Evolutionary conservation across 2,113 vertebrate species (phyloP).

Genomic region (Spilogale gracilis): DNA sequence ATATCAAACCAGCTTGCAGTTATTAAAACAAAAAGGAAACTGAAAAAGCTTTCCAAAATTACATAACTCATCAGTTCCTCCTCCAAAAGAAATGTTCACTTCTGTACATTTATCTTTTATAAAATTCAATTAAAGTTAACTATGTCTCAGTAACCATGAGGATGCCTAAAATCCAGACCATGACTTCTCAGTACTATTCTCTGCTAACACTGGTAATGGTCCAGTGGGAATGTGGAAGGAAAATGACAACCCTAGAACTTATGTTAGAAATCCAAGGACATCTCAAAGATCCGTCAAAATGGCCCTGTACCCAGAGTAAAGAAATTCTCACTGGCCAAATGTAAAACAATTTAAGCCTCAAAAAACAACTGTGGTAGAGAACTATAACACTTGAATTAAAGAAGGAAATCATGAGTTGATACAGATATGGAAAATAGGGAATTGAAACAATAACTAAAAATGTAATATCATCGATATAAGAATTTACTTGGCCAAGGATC

Average conservation of each 20-base stretch:
- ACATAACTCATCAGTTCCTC: neutral
- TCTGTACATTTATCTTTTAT: neutral
- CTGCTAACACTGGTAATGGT: neutral
- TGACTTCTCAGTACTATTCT: neutral
- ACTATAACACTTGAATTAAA: neutral
- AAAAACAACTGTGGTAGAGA: neutral
- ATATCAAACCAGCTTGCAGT: neutral
- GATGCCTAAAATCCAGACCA: neutral
- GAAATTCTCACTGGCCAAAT: neutral
- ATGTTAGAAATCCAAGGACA: neutral
- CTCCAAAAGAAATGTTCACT: neutral
- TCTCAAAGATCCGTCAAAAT: neutral
- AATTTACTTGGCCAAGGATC: neutral
- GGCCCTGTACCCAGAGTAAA: accelerated
- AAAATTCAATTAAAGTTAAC: neutral
- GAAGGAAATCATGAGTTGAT: neutral
- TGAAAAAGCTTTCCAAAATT: neutral
- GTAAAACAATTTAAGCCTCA: neutral
- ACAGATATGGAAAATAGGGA: neutral
- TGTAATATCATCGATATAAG: neutral
- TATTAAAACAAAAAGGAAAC: neutral
- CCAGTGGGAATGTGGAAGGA: neutral
- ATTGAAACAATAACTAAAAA: neutral
- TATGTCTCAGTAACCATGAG: neutral
- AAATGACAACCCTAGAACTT: neutral